Conservation (phyloP, 2,888 invertebrate species). For the Arctia plantaginis region DNA sequence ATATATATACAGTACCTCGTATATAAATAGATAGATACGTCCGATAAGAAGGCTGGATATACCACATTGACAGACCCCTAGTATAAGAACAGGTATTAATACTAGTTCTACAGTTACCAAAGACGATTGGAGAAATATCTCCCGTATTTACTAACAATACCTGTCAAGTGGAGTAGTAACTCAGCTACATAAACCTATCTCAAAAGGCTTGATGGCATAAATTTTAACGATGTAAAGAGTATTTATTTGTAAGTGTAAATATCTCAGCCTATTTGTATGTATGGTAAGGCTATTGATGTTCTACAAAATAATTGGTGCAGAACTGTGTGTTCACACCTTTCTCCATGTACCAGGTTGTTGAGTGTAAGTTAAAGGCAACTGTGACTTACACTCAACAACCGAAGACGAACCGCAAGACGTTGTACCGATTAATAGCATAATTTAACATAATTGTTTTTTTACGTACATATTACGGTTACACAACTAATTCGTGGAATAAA, state of each 20-base stretch:
- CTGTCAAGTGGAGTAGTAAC: background rate
- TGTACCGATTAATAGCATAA: constrained; percentile 5
- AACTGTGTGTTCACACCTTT: constrained; percentile 35
- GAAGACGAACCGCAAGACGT: background rate
- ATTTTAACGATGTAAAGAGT: background rate
- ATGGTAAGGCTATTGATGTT: constrained; percentile 5
- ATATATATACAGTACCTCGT: background rate
- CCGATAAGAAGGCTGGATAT: background rate
- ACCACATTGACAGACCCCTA: background rate
- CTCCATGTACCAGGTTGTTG: constrained; percentile 21
- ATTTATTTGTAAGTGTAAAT: background rate
- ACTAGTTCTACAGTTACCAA: background rate
- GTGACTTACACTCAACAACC: too few species aligned
- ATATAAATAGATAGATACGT: background rate
- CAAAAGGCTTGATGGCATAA: background rate
- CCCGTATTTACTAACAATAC: background rate
- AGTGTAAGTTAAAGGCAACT: constrained; percentile 24
- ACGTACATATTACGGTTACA: background rate
- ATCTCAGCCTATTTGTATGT: background rate
- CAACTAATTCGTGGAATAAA: too few species aligned
- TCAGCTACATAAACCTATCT: background rate
- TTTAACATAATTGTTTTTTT: background rate
- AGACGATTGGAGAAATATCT: too few species aligned
- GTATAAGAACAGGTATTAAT: background rate
- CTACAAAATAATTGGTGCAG: constrained; percentile 18